Evolutionary conservation across 2,888 invertebrate species (phyloP).

Genomic region (Cephus rjabovi): DNA sequence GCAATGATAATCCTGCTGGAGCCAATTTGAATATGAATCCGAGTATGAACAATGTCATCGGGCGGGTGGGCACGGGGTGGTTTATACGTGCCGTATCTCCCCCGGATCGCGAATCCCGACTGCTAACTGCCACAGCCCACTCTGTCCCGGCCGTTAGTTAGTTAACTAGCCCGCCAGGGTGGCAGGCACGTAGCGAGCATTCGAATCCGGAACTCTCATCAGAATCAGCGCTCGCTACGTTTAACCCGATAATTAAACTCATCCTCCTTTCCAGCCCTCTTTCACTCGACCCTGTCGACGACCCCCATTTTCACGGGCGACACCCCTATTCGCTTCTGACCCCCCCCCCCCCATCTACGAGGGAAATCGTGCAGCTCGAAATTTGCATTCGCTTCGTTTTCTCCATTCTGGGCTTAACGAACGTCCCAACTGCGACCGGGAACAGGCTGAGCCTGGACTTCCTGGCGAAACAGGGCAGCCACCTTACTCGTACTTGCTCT

Average conservation of each 20-base stretch:
- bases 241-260: slow-evolving; percentile 66
- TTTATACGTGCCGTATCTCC: slow-evolving; percentile 64
- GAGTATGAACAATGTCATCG: slow-evolving; percentile 66
- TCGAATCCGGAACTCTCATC: slow-evolving; percentile 66
- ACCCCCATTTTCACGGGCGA: slow-evolving; percentile 12
- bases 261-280: slow-evolving; percentile 27
- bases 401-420: neutral
- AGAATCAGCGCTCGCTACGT: slow-evolving; percentile 65
- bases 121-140: slow-evolving; percentile 54
- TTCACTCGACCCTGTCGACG: slow-evolving; percentile 2
- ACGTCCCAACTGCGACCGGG: neutral
- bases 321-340: slow-evolving; percentile 25
- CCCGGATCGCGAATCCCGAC: slow-evolving; percentile 53
- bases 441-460: neutral
- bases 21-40: slow-evolving; percentile 66
- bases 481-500: too few species aligned
- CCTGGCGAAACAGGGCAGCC: neutral
- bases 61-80: slow-evolving; percentile 35
- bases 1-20: slow-evolving; percentile 50
- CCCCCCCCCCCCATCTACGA: slow-evolving; percentile 39
- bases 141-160: slow-evolving; percentile 60
- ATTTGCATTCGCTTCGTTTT: slow-evolving; percentile 51
- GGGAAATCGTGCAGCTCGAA: slow-evolving; percentile 61
- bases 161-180: slow-evolving; percentile 65
- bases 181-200: slow-evolving; percentile 63